A percentile compares a stretch with the other conserved stretches of the same genome.
Evolutionary conservation across 2,797 vertebrate genomes (phyloP).

Genomic region (Phataginus tricuspis): DNA sequence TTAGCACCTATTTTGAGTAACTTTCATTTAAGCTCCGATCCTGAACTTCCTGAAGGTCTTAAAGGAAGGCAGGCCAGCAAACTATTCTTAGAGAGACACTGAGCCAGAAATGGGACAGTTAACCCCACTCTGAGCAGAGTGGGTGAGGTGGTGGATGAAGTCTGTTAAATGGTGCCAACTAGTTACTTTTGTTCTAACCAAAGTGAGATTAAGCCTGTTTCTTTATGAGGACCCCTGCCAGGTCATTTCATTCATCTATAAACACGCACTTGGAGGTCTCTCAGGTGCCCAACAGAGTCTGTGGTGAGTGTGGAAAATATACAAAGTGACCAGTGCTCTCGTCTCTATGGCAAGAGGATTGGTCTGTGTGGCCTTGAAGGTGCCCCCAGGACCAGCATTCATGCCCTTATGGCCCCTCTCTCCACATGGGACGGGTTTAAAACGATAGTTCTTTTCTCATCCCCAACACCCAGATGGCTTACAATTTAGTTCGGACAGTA

Average conservation of each 20-base stretch:
- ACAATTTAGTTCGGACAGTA: background rate
- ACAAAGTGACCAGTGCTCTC: fast-evolving
- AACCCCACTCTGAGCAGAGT: background rate
- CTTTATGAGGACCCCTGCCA: background rate
- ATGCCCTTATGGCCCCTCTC: background rate
- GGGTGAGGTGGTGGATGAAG: background rate
- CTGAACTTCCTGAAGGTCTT: background rate
- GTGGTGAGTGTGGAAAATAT: background rate
- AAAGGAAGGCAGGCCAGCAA: background rate
- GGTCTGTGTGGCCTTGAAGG: background rate
- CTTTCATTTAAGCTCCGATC: background rate
- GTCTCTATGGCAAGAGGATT: background rate
- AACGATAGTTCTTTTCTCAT: background rate
- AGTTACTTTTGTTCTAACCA: background rate
- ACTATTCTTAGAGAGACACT: background rate
- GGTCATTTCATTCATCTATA: background rate
- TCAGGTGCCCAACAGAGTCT: background rate
- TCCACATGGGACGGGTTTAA: background rate
- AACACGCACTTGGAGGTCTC: background rate
- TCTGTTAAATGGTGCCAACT: background rate
- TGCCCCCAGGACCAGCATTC: background rate
- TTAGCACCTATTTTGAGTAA: background rate
- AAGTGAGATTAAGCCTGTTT: background rate
- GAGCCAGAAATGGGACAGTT: background rate
- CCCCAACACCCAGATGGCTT: background rate